phyloP scores from a whole-genome alignment of 2,888 invertebrate genomes.

The Andrena haemorrhoa region DNA sequence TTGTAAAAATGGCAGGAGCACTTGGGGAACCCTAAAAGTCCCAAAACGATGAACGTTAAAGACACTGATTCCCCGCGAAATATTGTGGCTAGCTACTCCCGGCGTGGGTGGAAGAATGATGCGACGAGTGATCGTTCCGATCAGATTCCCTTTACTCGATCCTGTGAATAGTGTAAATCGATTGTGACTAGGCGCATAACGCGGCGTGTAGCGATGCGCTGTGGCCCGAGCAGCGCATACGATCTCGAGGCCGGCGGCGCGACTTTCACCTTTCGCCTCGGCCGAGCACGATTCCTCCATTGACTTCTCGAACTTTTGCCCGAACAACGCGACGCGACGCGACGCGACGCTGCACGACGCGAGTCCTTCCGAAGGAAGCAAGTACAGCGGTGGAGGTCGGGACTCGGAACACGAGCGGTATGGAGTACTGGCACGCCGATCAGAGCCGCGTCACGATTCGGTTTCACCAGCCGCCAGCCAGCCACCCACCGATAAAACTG shows the following conservation, averaged over 20 bases:
- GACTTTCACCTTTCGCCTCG: constrained; percentile 85
- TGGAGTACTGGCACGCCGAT: constrained; percentile 2
- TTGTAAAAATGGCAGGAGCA: too few relatives aligned
- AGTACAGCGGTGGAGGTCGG: background rate
- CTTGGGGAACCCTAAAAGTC: too few relatives aligned
- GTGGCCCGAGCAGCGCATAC: constrained; percentile 1
- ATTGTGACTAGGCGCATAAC: background rate
- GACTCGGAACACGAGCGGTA: constrained; percentile 1
- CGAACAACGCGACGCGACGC: constrained; percentile 10
- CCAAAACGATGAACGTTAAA: too few relatives aligned
- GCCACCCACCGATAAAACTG: constrained; percentile 16
- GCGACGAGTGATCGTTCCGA: constrained; percentile 1
- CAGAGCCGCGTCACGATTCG: constrained; percentile 67
- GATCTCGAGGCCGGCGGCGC: constrained; percentile 49
- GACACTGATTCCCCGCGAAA: too few relatives aligned
- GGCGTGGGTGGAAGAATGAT: background rate
- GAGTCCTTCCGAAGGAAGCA: constrained; percentile 18
- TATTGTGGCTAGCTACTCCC: too few relatives aligned
- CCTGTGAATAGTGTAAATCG: background rate
- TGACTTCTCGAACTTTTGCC: constrained; percentile 77
- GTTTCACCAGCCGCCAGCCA: constrained; percentile 67
- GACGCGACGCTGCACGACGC: constrained; percentile 15
- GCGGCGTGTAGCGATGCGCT: background rate
- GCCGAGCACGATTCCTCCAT: constrained; percentile 73
- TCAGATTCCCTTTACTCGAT: background rate